Conservation (phyloP, 2,797 vertebrate genomes). For the Mus spretus region DNA sequence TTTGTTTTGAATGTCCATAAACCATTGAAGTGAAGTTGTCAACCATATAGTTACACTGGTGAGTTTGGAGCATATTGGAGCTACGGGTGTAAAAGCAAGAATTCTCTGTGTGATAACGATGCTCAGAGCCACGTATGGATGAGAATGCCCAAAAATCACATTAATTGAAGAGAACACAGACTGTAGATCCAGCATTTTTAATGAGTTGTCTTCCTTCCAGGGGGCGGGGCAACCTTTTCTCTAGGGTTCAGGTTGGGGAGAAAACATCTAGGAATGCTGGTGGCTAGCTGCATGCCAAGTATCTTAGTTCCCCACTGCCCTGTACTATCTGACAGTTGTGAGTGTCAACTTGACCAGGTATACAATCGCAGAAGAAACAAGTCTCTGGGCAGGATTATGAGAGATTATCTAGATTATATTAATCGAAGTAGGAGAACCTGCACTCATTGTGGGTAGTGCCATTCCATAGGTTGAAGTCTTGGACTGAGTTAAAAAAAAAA, state of each 20-base stretch:
- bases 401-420: not conserved
- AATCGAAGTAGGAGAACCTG: not conserved
- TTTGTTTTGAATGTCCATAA: constrained; percentile 49
- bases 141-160: not conserved
- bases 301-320: not conserved
- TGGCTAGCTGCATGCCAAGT: not conserved
- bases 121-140: not conserved
- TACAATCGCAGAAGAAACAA: not conserved
- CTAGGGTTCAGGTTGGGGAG: not conserved
- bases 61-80: constrained; percentile 24
- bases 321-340: not conserved
- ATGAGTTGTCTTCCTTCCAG: not conserved
- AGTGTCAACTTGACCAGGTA: not conserved
- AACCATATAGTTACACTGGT: not conserved
- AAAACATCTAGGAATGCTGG: not conserved
- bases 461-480: not conserved
- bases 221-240: not conserved
- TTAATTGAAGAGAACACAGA: not conserved
- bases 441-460: not conserved
- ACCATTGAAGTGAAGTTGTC: not conserved
- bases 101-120: not conserved
- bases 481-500: not conserved
- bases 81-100: constrained; percentile 36
- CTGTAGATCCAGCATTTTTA: not conserved
- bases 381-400: not conserved